phyloP scores from a whole-genome alignment of 2,888 invertebrate species.

The Allophyes oxyacanthae region DNA sequence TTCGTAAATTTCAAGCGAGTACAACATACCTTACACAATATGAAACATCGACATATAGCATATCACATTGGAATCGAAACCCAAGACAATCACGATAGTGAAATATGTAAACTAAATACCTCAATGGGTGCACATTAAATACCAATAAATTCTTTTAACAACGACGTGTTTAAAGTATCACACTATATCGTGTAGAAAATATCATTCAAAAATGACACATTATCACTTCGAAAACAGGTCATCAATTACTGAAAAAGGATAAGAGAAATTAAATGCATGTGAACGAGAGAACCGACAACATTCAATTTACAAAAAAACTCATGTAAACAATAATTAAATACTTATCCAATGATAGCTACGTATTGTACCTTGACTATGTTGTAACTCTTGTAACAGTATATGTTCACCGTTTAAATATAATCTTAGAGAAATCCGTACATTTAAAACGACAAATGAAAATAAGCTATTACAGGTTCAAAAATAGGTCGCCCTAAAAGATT shows the following conservation, averaged over 20 bases:
- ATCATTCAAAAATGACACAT: neutral
- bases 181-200: neutral
- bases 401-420: constrained; percentile 14
- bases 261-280: neutral
- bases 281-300: neutral
- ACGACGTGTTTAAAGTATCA: too few species aligned
- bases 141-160: neutral
- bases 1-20: too few species aligned
- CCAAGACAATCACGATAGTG: neutral
- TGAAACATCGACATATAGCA: neutral
- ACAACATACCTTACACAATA: neutral
- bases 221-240: neutral
- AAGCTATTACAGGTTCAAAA: constrained; percentile 23
- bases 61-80: neutral
- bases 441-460: constrained; percentile 29
- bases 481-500: constrained; percentile 20
- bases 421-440: constrained; percentile 16
- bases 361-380: neutral
- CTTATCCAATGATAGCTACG: neutral
- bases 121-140: neutral
- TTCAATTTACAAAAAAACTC: neutral
- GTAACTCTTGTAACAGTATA: neutral
- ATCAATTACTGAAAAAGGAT: neutral
- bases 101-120: neutral
- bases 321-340: neutral